Evolutionary conservation across 2,888 invertebrate genomes (phyloP), one percentile per base, ranked within the genome.

Genomic region (Polyommatus icarus): DNA sequence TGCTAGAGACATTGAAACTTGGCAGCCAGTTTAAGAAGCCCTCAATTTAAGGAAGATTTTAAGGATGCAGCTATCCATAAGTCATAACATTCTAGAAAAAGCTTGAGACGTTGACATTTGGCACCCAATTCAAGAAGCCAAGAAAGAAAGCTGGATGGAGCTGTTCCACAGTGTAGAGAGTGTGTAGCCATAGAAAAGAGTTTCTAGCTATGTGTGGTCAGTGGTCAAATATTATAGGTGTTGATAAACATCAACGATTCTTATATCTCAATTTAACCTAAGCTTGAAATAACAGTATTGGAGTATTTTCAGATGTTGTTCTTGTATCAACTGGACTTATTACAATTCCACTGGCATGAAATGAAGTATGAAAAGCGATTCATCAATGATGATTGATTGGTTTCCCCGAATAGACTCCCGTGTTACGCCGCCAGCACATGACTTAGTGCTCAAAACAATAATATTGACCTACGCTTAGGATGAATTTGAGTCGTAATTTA

Each of bases 321-420:
- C 15, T 29, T 75, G 50, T 20, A 20, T 73, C 73, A 20, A 18
- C 50, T 36, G 24, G 72, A 57, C 77, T 77, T 72, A 77, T 77
- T 77, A 72, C 73, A 77, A 77, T 77, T 77, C 77, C 77, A 40
- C 36, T 36, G 72, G 67, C 40, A 77, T 72, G 6, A 29, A 40
- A 76, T 72, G 72, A 59, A 59, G 54, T 77, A 77, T 73, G 71
- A 59, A 77, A 77, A 50, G 75, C 76, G 78, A 79, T 50, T 57
- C 54, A 79, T 80, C 79, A 80, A 80, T 79, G 76, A 75, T 84
- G 85, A 87, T 87, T 85, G 85, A 86, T 86, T 83, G 87, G 87
- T 85, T 82, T 84, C 83, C 81, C 84, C 81, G 83, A 87, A 88
- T 88, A 87, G 86, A 85, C 84, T 80, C 85, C 80, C 81, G 81